phyloP scores from a whole-genome alignment of 1,140 invertebrate genomes.

The Planococcus citri region DNA sequence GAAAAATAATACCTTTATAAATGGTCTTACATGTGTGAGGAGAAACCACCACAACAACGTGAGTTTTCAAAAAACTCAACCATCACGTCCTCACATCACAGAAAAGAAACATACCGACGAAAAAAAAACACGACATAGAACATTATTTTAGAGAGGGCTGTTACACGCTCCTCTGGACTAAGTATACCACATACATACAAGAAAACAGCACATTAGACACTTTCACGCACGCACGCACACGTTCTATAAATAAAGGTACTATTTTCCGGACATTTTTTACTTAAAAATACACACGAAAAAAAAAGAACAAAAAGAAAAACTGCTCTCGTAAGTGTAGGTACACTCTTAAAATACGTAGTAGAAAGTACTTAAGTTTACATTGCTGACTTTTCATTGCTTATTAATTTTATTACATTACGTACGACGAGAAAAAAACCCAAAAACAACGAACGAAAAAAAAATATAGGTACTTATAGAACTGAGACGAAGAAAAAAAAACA shows the following conservation, averaged over 20 bases:
- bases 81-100: no score
- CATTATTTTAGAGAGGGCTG: not conserved
- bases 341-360: not conserved
- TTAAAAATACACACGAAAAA: no score
- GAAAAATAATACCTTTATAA: not conserved
- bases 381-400: not conserved
- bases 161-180: not conserved
- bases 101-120: not conserved
- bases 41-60: not conserved
- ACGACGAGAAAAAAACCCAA: not conserved
- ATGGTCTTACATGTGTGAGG: no score
- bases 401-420: no score
- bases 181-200: no score
- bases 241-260: not conserved
- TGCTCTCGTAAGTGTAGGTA: no score
- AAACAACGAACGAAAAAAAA: no score
- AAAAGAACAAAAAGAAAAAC: no score
- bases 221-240: no score
- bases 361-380: not conserved
- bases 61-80: not conserved
- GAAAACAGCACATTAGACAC: no score
- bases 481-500: no score
- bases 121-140: not conserved
- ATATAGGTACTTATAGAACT: no score
- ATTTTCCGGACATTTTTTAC: not conserved